Evolutionary conservation across 2,888 invertebrate species (phyloP).

Genomic region (Drosophila prolongata): DNA sequence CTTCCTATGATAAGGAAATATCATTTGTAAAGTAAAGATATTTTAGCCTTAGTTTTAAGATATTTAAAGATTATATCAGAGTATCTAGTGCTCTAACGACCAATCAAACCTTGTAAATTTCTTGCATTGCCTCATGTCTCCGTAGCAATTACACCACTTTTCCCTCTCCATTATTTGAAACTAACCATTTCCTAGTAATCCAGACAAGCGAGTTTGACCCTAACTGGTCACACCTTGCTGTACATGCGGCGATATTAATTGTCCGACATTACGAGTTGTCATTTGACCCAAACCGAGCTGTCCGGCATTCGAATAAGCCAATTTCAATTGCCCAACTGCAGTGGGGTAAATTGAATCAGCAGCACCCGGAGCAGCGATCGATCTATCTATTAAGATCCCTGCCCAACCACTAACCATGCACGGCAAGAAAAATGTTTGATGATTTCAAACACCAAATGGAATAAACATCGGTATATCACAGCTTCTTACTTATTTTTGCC

Average conservation of each 20-base stretch:
- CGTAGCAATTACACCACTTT: not conserved
- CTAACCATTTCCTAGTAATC: conserved; percentile 12
- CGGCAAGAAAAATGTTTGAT: not conserved
- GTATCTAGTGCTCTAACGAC: too few species aligned
- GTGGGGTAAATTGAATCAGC: conserved; percentile 68
- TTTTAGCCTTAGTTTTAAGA: too few species aligned
- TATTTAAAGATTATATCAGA: too few species aligned
- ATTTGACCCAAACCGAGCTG: conserved; percentile 71
- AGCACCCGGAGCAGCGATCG: conserved; percentile 35
- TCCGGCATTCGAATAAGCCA: conserved; percentile 71
- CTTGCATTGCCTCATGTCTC: not conserved
- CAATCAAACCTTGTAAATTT: not conserved
- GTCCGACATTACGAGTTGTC: conserved; percentile 75
- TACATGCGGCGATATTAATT: conserved; percentile 63
- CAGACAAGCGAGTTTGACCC: conserved; percentile 24
- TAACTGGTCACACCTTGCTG: conserved; percentile 31
- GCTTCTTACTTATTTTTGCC: too few species aligned
- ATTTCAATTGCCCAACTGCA: conserved; percentile 74
- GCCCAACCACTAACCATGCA: not conserved
- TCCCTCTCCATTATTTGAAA: not conserved
- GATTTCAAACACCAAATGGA: too few species aligned
- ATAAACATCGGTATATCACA: too few species aligned
- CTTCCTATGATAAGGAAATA: too few species aligned
- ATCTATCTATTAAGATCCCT: conserved; percentile 18
- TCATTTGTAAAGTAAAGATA: too few species aligned